Evolutionary conservation across 1,140 invertebrate species (phyloP).

Genomic region (Drosophila suzukii): DNA sequence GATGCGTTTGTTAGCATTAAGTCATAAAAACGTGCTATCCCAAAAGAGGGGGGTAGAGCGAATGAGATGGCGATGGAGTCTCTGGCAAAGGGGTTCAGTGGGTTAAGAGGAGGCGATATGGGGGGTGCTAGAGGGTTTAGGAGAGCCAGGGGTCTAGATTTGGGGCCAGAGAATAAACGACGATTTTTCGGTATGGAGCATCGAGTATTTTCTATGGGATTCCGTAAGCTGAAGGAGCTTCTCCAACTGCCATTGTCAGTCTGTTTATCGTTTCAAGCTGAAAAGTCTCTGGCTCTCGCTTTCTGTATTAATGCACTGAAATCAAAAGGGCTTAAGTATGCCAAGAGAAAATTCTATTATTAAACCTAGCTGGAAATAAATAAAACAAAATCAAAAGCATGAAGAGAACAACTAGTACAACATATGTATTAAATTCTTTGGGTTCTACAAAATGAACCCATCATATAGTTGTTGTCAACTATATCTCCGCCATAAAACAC

Average conservation of each 20-base stretch:
- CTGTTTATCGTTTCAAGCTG: slow-evolving; percentile 73
- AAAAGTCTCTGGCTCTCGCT: slow-evolving; percentile 48
- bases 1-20: slow-evolving; percentile 82
- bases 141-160: background rate
- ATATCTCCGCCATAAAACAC: too few relatives aligned
- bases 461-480: too few relatives aligned
- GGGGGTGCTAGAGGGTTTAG: too few relatives aligned
- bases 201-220: slow-evolving; percentile 32
- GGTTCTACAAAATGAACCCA: too few relatives aligned
- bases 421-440: too few relatives aligned
- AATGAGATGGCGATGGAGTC: background rate
- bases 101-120: background rate
- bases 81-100: slow-evolving; percentile 24
- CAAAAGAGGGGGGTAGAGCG: background rate
- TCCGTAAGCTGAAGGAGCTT: slow-evolving; percentile 33
- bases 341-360: background rate
- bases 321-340: background rate
- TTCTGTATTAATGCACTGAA: slow-evolving; percentile 13
- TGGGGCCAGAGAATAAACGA: slow-evolving; percentile 15
- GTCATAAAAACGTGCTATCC: slow-evolving; percentile 78
- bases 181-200: slow-evolving; percentile 35
- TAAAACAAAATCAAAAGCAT: background rate
- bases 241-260: slow-evolving; percentile 64
- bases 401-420: too few relatives aligned
- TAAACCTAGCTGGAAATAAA: background rate